Evolutionary conservation across 2,888 invertebrate species (phyloP).

Genomic region (Tribolium freemani): DNA sequence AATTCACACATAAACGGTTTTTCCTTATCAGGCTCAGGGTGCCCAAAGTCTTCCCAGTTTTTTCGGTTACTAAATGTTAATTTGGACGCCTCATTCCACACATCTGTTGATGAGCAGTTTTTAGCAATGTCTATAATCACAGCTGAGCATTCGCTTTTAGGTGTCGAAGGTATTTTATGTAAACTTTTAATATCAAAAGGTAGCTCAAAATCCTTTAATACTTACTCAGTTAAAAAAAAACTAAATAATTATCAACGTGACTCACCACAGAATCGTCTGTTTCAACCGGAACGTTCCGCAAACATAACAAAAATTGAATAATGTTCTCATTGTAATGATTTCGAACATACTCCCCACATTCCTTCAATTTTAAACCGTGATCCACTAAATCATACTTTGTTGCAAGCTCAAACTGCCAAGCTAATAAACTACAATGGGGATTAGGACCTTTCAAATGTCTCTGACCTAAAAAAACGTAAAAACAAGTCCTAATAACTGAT

Average conservation of each 20-base stretch:
- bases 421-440: constrained; percentile 58
- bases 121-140: constrained; percentile 5
- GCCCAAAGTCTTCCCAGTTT: constrained; percentile 64
- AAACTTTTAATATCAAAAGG: constrained; percentile 6
- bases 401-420: constrained; percentile 62
- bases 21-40: constrained; percentile 61
- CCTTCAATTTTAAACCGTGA: constrained; percentile 55
- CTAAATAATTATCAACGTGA: neutral
- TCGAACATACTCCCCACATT: constrained; percentile 51
- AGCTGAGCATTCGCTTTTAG: neutral
- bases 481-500: neutral
- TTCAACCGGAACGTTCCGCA: constrained; percentile 55
- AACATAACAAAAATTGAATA: constrained; percentile 55
- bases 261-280: constrained; percentile 43
- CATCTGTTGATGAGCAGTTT: constrained; percentile 40
- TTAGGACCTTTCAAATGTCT: constrained; percentile 56
- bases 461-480: constrained; percentile 48
- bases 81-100: constrained; percentile 62
- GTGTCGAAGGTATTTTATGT: neutral
- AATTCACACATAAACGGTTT: constrained; percentile 64
- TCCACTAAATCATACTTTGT: constrained; percentile 56
- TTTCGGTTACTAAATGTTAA: constrained; percentile 53
- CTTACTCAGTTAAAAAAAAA: neutral
- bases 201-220: constrained; percentile 21
- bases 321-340: constrained; percentile 50